Conservation (phyloP, 2,797 vertebrate species). For the Chaetodon trifasciatus region DNA sequence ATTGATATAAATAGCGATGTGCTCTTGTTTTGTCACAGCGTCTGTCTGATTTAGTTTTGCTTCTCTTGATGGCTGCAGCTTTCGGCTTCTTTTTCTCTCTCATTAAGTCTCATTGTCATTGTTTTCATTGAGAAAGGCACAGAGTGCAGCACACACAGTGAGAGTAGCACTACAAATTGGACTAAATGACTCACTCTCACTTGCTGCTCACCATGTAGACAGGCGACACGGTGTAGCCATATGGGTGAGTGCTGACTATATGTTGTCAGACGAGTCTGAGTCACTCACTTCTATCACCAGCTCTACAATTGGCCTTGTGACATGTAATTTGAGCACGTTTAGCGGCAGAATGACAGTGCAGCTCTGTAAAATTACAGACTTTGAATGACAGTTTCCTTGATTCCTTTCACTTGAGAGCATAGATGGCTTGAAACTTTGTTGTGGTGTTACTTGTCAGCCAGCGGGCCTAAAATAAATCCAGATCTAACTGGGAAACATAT, state of each 20-base stretch:
- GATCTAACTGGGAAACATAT: not conserved
- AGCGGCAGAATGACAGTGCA: not conserved
- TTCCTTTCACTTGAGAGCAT: not conserved
- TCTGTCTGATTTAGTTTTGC: conserved; percentile 30
- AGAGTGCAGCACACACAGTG: not conserved
- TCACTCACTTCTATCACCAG: conserved; percentile 3
- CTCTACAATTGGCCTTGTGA: not conserved
- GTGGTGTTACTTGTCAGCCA: not conserved
- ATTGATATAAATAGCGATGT: conserved; percentile 53
- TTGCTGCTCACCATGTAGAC: not conserved
- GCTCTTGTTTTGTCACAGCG: conserved; percentile 28
- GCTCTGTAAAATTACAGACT: conserved; percentile 1
- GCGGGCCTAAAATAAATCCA: not conserved
- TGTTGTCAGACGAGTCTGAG: conserved; percentile 21
- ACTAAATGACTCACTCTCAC: conserved; percentile 22
- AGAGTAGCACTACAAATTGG: conserved; percentile 22
- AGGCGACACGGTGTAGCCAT: conserved; percentile 5
- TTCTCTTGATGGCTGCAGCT: conserved; percentile 19
- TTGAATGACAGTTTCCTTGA: not conserved
- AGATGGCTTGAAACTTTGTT: not conserved
- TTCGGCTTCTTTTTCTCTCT: conserved; percentile 34
- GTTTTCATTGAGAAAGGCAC: conserved; percentile 2
- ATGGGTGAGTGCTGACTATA: not conserved
- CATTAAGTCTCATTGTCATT: conserved; percentile 32
- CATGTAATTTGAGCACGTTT: not conserved